phyloP scores from a whole-genome alignment of 2,888 invertebrate genomes.

The Vannuccia rotundouncinata region DNA sequence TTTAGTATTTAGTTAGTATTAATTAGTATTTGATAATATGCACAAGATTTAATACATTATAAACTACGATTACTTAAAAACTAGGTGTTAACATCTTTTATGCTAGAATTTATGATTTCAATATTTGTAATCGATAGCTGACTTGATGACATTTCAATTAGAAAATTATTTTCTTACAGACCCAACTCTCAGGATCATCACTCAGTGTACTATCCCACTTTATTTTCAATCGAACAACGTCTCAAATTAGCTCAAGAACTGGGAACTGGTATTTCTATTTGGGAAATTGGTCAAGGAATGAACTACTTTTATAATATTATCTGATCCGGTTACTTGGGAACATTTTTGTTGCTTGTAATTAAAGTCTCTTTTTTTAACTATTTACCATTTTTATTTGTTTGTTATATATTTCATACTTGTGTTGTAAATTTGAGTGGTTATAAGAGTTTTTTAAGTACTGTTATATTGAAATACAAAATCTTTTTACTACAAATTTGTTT shows the following conservation, averaged over 20 bases:
- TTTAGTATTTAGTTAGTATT: too few relatives aligned
- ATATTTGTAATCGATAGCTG: too few relatives aligned
- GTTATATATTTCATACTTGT: background rate
- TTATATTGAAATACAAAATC: too few relatives aligned
- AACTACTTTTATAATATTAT: constrained; percentile 79
- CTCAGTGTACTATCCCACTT: constrained; percentile 77
- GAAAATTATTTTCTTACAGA: constrained; percentile 46
- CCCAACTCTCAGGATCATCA: constrained; percentile 60
- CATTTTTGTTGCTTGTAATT: background rate
- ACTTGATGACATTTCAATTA: too few relatives aligned
- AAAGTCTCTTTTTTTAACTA: background rate
- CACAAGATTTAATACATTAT: too few relatives aligned
- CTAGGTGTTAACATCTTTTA: too few relatives aligned
- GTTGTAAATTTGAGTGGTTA: too few relatives aligned
- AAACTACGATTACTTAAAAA: too few relatives aligned
- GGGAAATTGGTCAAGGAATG: constrained; percentile 92
- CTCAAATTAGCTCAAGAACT: constrained; percentile 71
- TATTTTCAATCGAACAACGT: constrained; percentile 74
- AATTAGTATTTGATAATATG: too few relatives aligned
- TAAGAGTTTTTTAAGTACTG: too few relatives aligned
- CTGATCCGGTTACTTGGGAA: background rate
- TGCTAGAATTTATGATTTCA: too few relatives aligned
- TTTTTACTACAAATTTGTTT: too few relatives aligned
- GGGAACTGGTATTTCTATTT: constrained; percentile 78
- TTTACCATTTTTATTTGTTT: background rate